Evolutionary conservation across 2,888 invertebrate species (phyloP), one percentile per base, ranked within the genome.

Genomic region (Campoplex nolae): DNA sequence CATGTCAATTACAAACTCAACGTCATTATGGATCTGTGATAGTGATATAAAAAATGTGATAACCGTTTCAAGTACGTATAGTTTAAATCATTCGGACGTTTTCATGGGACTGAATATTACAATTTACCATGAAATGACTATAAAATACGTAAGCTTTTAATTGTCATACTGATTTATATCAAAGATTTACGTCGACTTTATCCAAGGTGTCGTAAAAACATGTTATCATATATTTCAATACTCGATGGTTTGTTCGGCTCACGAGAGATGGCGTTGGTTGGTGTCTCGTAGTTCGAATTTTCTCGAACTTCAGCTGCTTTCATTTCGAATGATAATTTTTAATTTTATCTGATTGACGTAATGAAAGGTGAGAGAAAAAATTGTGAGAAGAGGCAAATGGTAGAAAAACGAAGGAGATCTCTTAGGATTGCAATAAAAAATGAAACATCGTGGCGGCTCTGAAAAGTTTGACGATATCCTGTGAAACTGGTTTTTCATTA

Each of bases 241-340:
- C 71, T 35, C 7, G 16, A 38, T 7, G 48, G 79, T 83, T 67
- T 32, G 32, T 8, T 8, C 70, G 0, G 35, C 23, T 23, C 9
- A 4, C 56, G 71, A 58, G 65, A 86, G 86, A 86, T 86, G 86
- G 86, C 83, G 83, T 28, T 71, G 70, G 54, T 32, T 62, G 54
- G 80, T 73, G 54, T 48, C 65, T 7, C 42, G 42, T 11, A 42
- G 67, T 38, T 16, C 13, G n/a, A 68, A 80, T 51, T 18, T 35
- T 13, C 2, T 9, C 16, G 38, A 73, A 38, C 23, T 62, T 73
- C n/a, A 35, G 16, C 54, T 23, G 23, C 23, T 23, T 9, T 3
- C 38, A 6, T 13, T 62, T 18, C 62, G 80, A 54, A 65, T 51
- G 23, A 51, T 65, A 62, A 48, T 77, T 73, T 67, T 23, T 54